Evolutionary conservation across 92 coral and sea anemone genomes (phyloP).

Genomic region (Galaxea fascicularis): DNA sequence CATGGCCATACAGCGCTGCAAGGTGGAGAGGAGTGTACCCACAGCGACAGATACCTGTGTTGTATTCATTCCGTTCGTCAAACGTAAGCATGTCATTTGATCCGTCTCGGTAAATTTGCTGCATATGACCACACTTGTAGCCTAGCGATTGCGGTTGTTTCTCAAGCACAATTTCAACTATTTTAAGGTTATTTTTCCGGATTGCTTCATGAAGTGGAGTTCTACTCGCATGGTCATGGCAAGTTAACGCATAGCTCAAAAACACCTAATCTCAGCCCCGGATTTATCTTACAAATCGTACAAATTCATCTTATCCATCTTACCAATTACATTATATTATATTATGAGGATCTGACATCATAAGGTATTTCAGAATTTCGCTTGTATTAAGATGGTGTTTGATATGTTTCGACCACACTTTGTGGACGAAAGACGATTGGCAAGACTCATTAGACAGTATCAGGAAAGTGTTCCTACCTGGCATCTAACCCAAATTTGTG

Average conservation of each 20-base stretch:
- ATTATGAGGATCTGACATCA: slow-evolving; percentile 5
- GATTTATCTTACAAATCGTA: neutral
- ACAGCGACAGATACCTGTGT: slow-evolving; percentile 44
- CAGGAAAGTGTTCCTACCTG: neutral
- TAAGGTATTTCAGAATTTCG: neutral
- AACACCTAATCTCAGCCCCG: too few relatives aligned
- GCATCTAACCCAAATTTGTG: neutral
- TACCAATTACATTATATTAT: neutral
- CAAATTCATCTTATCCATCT: neutral
- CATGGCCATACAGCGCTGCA: slow-evolving; percentile 56
- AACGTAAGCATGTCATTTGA: slow-evolving; percentile 14
- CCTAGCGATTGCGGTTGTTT: slow-evolving; percentile 40
- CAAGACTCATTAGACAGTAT: neutral
- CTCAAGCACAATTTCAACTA: slow-evolving; percentile 37
- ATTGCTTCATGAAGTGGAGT: slow-evolving; percentile 76
- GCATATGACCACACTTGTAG: slow-evolving; percentile 43
- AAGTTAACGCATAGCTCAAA: too few relatives aligned
- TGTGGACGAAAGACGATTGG: neutral
- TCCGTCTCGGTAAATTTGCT: too few relatives aligned
- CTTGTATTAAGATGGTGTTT: slow-evolving; percentile 16
- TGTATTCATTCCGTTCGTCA: slow-evolving; percentile 27
- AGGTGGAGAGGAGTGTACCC: slow-evolving; percentile 68
- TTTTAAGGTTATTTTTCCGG: slow-evolving; percentile 27
- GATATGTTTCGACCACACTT: neutral
- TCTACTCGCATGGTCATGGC: slow-evolving; percentile 11